Evolutionary conservation across 2,797 vertebrate genomes (phyloP), one percentile per base, ranked within the genome.

Genomic region (Tapera naevia): DNA sequence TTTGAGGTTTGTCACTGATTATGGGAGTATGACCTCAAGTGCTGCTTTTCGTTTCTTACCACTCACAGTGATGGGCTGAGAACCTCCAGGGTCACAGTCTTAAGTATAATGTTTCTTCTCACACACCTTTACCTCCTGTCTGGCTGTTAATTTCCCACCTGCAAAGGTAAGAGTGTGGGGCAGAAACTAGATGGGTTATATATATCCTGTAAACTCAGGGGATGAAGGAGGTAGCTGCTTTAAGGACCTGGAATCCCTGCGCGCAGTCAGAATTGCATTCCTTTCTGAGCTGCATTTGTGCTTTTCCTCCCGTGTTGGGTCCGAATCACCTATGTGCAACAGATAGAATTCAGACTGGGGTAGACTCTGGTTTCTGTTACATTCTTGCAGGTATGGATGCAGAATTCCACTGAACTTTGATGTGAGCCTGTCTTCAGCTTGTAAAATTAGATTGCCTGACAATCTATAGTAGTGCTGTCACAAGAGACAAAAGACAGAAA

Each of bases 371-470:
- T 17, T 1, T 0, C 75, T 70, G 1, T 43, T 2, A 5, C 0
- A 1, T 41, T 86, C 64, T 48, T 71, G 53, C 50, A 64, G 62
- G 58, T 30, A 1, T 8, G 62, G 72, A 22, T 79, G 51, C 85
- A 70, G 56, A 56, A 89, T 81, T 74, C 48, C 64, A 54, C 54
- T 3, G 2, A 73, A 30, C 48, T 90, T 62, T 15, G 0, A 2
- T 22, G 57, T 18, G 53, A 91, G 57, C 67, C 78, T 86, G 89
- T 90, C 86, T 84, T 74, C 86, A 54, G 86, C 84, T 81, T 86
- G 88, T 96, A 88, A 91, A 95, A 86, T 72, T 37, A 76, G 67
- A 78, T 88, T 90, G 86, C 80, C 69, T 79, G 65, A 25, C 78
- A 69, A 48, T 43, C 87, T 80, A 45, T 46, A 60, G 67, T 50